These are phyloP conservation scores for Atractosteus spatula DNA, from an alignment of 2,113 vertebrate species.

Conservation along the genomic window DNA sequence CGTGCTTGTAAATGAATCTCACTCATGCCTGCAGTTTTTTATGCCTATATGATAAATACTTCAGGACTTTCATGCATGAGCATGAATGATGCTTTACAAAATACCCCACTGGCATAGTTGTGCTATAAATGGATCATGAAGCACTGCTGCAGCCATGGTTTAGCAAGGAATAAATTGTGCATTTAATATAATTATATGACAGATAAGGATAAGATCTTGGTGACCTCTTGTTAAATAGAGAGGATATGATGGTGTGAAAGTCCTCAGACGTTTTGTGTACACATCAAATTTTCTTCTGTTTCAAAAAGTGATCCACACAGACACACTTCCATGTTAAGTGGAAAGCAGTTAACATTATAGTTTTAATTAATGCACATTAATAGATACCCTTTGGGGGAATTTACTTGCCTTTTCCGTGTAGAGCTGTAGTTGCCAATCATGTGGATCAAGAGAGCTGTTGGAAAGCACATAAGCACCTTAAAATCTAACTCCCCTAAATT, in stretches of 20 bases:
- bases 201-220: conserved; percentile 33
- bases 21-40: not conserved
- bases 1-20: not conserved
- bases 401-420: too few species aligned
- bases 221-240: conserved; percentile 30
- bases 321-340: too few species aligned
- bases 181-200: conserved; percentile 21
- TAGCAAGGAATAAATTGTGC: not conserved
- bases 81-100: conserved; percentile 5
- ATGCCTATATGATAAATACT: conserved; percentile 1
- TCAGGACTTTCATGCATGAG: not conserved
- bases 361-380: too few species aligned
- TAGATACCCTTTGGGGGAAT: too few species aligned
- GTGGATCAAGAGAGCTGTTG: too few species aligned
- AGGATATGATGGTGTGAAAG: not conserved
- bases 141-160: conserved; percentile 2
- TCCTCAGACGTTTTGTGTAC: not conserved
- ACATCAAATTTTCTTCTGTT: not conserved
- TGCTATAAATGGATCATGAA: conserved; percentile 3
- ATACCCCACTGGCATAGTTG: not conserved
- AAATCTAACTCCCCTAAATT: too few species aligned
- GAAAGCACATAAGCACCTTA: too few species aligned
- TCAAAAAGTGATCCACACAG: too few species aligned
- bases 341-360: too few species aligned
- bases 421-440: too few species aligned